Evolutionary conservation across 2,888 invertebrate genomes (phyloP).

Genomic region (Pegoplata infirma): DNA sequence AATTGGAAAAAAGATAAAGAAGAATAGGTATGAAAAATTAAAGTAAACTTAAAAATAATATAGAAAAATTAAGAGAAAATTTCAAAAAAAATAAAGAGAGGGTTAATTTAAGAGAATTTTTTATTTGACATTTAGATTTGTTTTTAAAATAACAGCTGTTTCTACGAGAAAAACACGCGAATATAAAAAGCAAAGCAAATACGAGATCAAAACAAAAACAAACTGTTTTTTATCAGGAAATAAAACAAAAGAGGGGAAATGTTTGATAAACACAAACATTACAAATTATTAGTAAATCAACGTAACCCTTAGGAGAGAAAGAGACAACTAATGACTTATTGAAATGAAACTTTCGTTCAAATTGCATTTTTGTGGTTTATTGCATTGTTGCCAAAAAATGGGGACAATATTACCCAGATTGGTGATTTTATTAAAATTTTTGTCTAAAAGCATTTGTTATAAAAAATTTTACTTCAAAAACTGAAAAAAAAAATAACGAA

Average conservation of each 20-base stretch:
- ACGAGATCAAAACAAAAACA: conserved; percentile 66
- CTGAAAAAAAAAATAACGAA: too few species aligned
- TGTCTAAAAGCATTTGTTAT: too few species aligned
- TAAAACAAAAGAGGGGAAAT: conserved; percentile 33
- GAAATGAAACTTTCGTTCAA: conserved; percentile 3
- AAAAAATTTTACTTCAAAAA: too few species aligned
- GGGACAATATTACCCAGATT: too few species aligned
- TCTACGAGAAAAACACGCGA: conserved; percentile 66
- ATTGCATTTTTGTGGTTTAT: conserved; percentile 7
- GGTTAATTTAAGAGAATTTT: conserved; percentile 3
- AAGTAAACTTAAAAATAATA: too few species aligned
- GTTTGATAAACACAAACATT: conserved; percentile 23
- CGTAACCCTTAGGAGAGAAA: conserved; percentile 12
- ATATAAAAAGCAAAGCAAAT: conserved; percentile 67
- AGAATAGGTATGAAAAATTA: conserved; percentile 17
- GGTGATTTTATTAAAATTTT: too few species aligned
- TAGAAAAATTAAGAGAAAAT: conserved; percentile 4
- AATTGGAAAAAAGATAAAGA: conserved; percentile 62
- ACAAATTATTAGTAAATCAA: too few species aligned
- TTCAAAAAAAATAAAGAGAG: not conserved
- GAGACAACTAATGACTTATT: conserved; percentile 7
- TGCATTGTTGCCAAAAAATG: not conserved
- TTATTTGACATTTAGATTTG: conserved; percentile 25
- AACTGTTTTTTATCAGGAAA: conserved; percentile 25
- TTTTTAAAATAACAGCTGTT: conserved; percentile 31